A percentile compares a stretch with the other conserved stretches of the same genome.
Evolutionary conservation across 2,113 vertebrate genomes (phyloP).

Genomic region (Lamprologus callipterus): DNA sequence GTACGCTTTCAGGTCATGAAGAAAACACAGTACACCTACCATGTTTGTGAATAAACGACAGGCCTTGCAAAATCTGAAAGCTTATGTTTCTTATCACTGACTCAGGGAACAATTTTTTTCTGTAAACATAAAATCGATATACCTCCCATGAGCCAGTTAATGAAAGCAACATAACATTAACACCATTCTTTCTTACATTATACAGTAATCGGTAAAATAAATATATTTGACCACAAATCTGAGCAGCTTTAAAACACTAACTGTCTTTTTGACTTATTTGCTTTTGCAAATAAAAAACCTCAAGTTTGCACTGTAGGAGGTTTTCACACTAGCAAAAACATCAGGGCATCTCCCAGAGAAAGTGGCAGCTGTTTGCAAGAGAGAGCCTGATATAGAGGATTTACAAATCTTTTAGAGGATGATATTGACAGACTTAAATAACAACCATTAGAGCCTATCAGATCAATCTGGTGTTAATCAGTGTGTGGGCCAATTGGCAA

Average conservation of each 20-base stretch:
- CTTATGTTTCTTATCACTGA: slow-evolving; percentile 98
- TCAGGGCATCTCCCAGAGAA: neutral
- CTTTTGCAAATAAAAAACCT: neutral
- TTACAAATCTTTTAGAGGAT: neutral
- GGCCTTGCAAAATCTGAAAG: slow-evolving; percentile 97
- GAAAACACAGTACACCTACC: slow-evolving; percentile 76
- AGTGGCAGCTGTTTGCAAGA: neutral
- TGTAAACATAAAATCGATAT: slow-evolving; percentile 72
- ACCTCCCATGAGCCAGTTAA: slow-evolving; percentile 13
- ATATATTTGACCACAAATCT: neutral
- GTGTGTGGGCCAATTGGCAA: neutral
- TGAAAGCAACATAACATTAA: neutral
- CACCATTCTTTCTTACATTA: neutral
- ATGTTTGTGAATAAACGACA: slow-evolving; percentile 97
- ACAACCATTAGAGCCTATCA: neutral
- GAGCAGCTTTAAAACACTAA: neutral
- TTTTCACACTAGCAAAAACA: slow-evolving; percentile 1
- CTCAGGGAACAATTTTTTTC: slow-evolving; percentile 95
- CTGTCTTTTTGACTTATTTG: neutral
- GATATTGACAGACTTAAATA: neutral
- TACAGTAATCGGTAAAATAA: neutral
- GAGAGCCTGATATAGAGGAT: neutral
- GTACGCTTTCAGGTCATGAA: neutral
- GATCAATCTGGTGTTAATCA: neutral
- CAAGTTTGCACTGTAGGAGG: neutral